Percentiles rank a stretch among this genome's conserved stretches.
Conservation (phyloP, 2,113 vertebrate species). For the Myrmecobius fasciatus region DNA sequence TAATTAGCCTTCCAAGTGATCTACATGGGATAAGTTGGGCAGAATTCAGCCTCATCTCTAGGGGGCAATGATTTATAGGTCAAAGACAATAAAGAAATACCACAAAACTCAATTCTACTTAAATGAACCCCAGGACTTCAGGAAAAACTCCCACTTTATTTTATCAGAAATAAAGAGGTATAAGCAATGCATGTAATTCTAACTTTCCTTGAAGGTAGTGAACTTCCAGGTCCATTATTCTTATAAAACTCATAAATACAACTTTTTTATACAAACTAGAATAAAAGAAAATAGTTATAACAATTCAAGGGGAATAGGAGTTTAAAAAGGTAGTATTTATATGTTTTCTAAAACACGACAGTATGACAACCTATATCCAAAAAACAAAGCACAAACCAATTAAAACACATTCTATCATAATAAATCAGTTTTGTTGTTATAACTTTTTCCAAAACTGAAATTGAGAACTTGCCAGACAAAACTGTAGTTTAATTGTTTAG, state of each 20-base stretch:
- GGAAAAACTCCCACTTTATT: rapidly evolving
- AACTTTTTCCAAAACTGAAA: neutral
- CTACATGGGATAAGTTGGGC: neutral
- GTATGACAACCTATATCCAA: neutral
- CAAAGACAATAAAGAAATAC: rapidly evolving
- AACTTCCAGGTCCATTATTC: neutral
- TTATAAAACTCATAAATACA: rapidly evolving
- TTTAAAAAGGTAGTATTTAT: neutral
- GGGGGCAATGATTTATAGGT: rapidly evolving
- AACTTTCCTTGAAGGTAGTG: too few species aligned
- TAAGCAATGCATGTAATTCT: rapidly evolving
- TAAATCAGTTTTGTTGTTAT: neutral
- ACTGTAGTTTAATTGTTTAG: conserved; percentile 44
- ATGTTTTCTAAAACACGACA: neutral
- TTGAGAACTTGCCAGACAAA: neutral
- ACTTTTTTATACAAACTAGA: neutral
- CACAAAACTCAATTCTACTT: rapidly evolving
- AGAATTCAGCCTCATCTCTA: neutral
- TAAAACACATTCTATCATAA: rapidly evolving
- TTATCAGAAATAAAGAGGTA: neutral
- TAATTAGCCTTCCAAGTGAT: neutral
- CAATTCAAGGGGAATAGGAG: neutral
- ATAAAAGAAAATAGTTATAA: neutral
- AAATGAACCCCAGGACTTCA: rapidly evolving
- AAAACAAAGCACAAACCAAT: neutral